phyloP scores from a whole-genome alignment of 2,797 vertebrate species.

The Capromys pilorides region DNA sequence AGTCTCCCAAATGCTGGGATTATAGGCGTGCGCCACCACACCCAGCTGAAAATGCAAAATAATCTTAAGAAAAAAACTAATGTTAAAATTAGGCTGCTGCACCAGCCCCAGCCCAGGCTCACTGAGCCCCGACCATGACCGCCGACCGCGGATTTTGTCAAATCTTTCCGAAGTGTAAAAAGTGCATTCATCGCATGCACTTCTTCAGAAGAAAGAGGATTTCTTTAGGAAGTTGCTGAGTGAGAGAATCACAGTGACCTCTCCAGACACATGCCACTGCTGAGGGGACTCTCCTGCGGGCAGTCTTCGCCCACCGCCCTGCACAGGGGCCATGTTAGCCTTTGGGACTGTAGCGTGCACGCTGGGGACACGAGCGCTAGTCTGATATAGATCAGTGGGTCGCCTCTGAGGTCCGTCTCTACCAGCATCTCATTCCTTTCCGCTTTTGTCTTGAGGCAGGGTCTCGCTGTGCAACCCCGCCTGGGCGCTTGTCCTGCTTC shows the following conservation, averaged over 20 bases:
- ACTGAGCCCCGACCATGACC: too few relatives aligned
- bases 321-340: too few relatives aligned
- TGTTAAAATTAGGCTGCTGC: background rate
- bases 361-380: background rate
- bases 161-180: constrained; percentile 39
- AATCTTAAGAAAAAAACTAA: background rate
- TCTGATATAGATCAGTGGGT: background rate
- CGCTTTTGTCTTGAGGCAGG: background rate
- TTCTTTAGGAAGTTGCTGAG: constrained; percentile 30
- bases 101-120: too few relatives aligned
- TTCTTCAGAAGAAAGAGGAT: background rate
- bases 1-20: too few relatives aligned
- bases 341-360: background rate
- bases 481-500: background rate
- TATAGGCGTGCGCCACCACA: too few relatives aligned
- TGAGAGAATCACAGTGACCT: background rate
- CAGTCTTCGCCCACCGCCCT: background rate
- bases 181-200: background rate
- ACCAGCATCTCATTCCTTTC: constrained; percentile 31
- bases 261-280: background rate
- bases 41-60: background rate
- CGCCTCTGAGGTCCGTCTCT: constrained; percentile 29
- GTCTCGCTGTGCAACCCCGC: background rate
- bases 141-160: constrained; percentile 7
- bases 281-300: background rate